Evolutionary conservation across 2,888 invertebrate species (phyloP).

Genomic region (Pseudococcus longispinus): DNA sequence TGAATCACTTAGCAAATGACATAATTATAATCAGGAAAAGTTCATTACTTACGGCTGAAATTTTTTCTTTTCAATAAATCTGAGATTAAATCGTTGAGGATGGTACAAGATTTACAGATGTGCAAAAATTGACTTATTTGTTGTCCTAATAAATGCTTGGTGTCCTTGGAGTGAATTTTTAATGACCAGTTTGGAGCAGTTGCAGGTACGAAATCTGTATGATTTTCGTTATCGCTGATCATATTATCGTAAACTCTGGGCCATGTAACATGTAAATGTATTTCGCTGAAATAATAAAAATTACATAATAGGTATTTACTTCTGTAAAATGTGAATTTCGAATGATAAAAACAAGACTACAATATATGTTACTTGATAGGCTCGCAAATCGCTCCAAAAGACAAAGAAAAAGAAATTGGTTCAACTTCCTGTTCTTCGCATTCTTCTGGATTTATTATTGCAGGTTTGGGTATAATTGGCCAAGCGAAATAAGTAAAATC

Average conservation of each 20-base stretch:
- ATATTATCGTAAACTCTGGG: constrained; percentile 83
- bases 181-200: constrained; percentile 81
- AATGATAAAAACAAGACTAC: background rate
- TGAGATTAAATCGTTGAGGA: constrained; percentile 67
- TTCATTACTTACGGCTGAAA: constrained; percentile 44
- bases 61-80: constrained; percentile 63
- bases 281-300: constrained; percentile 65
- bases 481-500: constrained; percentile 71
- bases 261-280: constrained; percentile 84
- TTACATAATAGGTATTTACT: too few relatives aligned
- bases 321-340: background rate
- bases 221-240: constrained; percentile 85
- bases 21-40: background rate
- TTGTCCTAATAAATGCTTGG: constrained; percentile 44
- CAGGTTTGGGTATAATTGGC: constrained; percentile 62
- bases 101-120: constrained; percentile 65
- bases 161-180: constrained; percentile 30
- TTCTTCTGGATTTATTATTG: background rate
- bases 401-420: constrained; percentile 68
- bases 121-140: constrained; percentile 74
- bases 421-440: constrained; percentile 11
- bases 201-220: constrained; percentile 85
- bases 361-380: constrained; percentile 68
- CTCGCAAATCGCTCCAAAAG: constrained; percentile 85
- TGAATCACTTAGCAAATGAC: background rate